A percentile compares a stretch with the other conserved stretches of the same genome.
These are phyloP conservation scores for Pyrgus malvae DNA, from an alignment of 2,888 invertebrate genomes.

Conservation along the genomic window DNA sequence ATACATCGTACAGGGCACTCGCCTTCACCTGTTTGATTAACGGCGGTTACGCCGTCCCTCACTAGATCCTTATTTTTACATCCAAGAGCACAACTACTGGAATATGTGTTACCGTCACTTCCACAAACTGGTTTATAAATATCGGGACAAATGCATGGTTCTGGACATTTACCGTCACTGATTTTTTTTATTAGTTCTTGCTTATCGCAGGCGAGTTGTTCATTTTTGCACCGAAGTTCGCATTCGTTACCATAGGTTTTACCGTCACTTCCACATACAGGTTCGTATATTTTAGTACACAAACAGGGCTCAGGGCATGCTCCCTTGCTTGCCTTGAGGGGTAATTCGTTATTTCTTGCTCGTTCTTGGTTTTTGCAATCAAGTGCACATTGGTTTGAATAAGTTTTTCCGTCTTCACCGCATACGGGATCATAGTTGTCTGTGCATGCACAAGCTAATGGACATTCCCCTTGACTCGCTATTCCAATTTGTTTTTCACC, in stretches of 20 bases:
- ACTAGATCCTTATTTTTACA: conserved; percentile 42
- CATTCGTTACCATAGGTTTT: conserved; percentile 44
- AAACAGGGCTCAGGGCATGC: conserved; percentile 36
- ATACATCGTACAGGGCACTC: conserved; percentile 19
- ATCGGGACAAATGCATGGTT: conserved; percentile 28
- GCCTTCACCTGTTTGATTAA: conserved; percentile 20
- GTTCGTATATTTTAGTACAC: conserved; percentile 32
- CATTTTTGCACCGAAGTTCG: conserved; percentile 42
- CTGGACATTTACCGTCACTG: conserved; percentile 7
- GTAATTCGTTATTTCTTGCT: conserved; percentile 8
- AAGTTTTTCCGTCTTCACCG: conserved; percentile 38
- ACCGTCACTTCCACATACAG: conserved; percentile 34
- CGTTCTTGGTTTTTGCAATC: conserved; percentile 26
- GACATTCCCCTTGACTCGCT: conserved; percentile 28
- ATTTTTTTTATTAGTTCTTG: conserved; percentile 1
- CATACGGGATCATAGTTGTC: conserved; percentile 37
- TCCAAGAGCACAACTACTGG: conserved; percentile 40
- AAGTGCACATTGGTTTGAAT: conserved; percentile 29
- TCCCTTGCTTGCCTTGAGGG: conserved; percentile 33
- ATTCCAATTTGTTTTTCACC: not conserved
- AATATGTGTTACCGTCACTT: conserved; percentile 38
- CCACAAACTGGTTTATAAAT: conserved; percentile 33
- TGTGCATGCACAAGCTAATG: conserved; percentile 21
- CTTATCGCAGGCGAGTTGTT: conserved; percentile 35
- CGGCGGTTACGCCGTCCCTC: conserved; percentile 28